Percentiles rank a stretch among this genome's conserved stretches.
phyloP scores from a whole-genome alignment of 2,797 vertebrate genomes.

The Sebastes minor region DNA sequence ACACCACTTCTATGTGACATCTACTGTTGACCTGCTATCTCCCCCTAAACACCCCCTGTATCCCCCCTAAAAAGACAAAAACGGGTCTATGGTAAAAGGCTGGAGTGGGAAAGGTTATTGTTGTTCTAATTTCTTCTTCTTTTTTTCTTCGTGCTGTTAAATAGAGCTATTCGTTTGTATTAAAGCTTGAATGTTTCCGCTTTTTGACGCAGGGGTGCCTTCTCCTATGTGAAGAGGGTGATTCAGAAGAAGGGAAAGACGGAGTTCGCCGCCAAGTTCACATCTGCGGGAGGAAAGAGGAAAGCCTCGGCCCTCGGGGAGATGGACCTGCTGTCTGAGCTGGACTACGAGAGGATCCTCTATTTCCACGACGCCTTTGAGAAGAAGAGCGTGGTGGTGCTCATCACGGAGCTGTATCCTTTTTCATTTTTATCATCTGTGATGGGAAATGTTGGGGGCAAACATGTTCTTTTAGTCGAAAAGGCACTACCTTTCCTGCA shows the following conservation, averaged over 20 bases:
- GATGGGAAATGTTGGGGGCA: background rate
- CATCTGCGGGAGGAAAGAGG: slow-evolving; percentile 86
- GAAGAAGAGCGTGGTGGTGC: slow-evolving; percentile 89
- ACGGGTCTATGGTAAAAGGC: no score
- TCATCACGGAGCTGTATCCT: slow-evolving; percentile 97
- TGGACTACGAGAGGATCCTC: slow-evolving; percentile 88
- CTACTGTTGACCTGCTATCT: no score
- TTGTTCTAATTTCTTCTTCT: background rate
- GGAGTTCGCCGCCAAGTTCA: slow-evolving; percentile 93
- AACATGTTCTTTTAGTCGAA: background rate
- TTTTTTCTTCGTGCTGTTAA: background rate
- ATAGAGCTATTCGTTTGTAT: background rate
- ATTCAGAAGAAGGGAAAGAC: slow-evolving; percentile 85
- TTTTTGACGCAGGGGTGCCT: slow-evolving; percentile 86
- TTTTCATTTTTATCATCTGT: slow-evolving; percentile 52
- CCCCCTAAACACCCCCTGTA: no score
- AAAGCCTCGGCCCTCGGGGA: slow-evolving; percentile 87
- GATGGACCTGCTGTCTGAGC: slow-evolving; percentile 87
- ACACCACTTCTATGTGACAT: no score
- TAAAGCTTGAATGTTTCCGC: background rate
- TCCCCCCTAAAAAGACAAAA: no score
- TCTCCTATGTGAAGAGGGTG: slow-evolving; percentile 92
- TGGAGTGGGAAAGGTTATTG: no score
- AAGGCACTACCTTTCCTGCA: background rate
- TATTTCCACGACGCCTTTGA: slow-evolving; percentile 95